Base-by-base conservation (phyloP, 2,888 invertebrate species). In the Lasioglossum pauxillum region DNA sequence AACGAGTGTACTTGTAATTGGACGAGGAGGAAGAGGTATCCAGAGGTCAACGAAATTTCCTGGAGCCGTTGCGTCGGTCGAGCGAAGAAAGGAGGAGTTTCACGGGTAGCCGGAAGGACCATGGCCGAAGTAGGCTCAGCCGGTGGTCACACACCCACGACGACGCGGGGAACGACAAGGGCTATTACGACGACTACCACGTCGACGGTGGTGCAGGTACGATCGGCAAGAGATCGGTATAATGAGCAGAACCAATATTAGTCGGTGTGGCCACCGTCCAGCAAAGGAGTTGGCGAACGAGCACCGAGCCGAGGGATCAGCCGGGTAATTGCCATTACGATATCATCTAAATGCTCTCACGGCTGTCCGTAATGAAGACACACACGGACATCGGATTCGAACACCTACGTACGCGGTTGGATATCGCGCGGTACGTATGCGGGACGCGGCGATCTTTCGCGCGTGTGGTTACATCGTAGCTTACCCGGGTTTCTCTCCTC, bases 331-430 rank as follows among this genome's bases (percentile, higher is more conserved):
- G 93, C 92, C 91, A 90, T 91, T 89, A 90, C 91, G 93, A 94
- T 94, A 93, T 92, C 92, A 93, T 93, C 94, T 93, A 92, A 93
- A 93, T 90, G 92, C 93, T 93, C 93, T 93, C 93, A 93, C 93
- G 91, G 91, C 85, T 91, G 89, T 92, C 88, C 88, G 89, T 92
- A 92, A 93, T 91, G 92, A 93, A 93, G 93, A 93, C 88, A 84
- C 92, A 90, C 90, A 91, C 87, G 82, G 87, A 85, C 83, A 79
- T 31, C 75, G 74, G 60, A 72, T 27, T 60, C 38, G 69, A 85
- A 82, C 90, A 86, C 82, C 72, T 84, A 84, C 75, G 79, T 74
- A 85, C 83, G 82, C 84, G 83, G 80, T 79, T 85, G 89, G 84
- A 80, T 75, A 76, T 41, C 80, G 73, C 46, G 67, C 31, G 67